Percentiles rank a stretch among this genome's conserved stretches.
These are phyloP conservation scores for Typhlomys cinereus DNA, from an alignment of 2,113 vertebrate genomes.

Conservation along the genomic window DNA sequence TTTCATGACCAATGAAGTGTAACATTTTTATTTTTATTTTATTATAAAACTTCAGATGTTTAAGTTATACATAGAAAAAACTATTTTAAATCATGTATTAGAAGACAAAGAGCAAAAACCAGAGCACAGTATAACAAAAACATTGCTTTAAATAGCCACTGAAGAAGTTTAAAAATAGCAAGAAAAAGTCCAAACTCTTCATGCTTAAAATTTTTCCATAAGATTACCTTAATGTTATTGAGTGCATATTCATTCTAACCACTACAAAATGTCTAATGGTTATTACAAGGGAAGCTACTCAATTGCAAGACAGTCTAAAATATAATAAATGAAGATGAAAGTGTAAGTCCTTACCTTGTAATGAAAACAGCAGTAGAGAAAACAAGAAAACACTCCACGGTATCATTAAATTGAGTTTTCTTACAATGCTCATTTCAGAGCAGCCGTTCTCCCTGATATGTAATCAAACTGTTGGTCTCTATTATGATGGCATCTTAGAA, in stretches of 20 bases:
- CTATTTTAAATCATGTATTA: conserved; percentile 24
- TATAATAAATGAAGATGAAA: conserved; percentile 7
- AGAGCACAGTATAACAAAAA: conserved; percentile 6
- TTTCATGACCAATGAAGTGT: neutral
- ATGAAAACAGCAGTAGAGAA: conserved; percentile 87
- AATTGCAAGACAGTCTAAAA: conserved; percentile 23
- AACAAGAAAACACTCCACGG: conserved; percentile 89
- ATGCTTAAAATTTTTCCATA: conserved; percentile 39
- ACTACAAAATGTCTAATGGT: neutral
- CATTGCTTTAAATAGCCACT: neutral
- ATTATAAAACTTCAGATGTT: conserved; percentile 28
- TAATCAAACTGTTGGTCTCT: conserved; percentile 78
- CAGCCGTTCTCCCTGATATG: conserved; percentile 84
- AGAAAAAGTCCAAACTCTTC: neutral
- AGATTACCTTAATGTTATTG: neutral
- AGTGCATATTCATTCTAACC: neutral
- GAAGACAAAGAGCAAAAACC: neutral
- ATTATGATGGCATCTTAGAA: conserved; percentile 91
- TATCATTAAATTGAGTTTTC: conserved; percentile 93
- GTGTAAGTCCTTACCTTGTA: conserved; percentile 90
- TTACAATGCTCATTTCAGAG: conserved; percentile 96
- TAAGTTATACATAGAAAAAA: neutral
- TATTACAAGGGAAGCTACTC: neutral
- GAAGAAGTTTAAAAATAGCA: neutral
- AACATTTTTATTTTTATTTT: neutral